phyloP scores from a whole-genome alignment of 2,888 invertebrate species.

The Pycnomerus fuliginosus region DNA sequence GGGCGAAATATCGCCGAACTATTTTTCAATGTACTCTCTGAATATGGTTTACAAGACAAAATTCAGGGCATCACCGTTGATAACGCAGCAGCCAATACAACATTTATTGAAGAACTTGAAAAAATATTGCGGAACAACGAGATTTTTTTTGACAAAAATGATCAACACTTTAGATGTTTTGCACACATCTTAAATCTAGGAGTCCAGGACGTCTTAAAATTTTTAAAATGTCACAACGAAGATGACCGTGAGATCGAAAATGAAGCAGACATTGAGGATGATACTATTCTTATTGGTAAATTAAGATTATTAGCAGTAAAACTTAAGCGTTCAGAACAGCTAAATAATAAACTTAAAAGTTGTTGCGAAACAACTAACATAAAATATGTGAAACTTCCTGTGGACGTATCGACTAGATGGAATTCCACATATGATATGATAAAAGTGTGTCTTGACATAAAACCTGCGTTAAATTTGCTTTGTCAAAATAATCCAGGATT shows the following conservation, averaged over 20 bases:
- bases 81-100: slow-evolving; percentile 6
- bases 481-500: no score
- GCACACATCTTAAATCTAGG: slow-evolving; percentile 11
- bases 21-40: neutral
- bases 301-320: slow-evolving; percentile 3
- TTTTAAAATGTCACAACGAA: neutral
- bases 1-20: slow-evolving; percentile 26
- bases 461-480: slow-evolving; percentile 1
- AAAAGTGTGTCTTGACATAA: slow-evolving; percentile 5
- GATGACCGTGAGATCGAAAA: neutral
- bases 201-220: slow-evolving; percentile 7
- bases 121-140: neutral
- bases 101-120: slow-evolving; percentile 4
- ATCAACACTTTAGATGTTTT: slow-evolving; percentile 10
- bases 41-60: neutral
- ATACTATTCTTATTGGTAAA: neutral
- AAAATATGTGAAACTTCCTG: slow-evolving; percentile 17
- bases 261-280: neutral
- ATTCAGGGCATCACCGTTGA: slow-evolving; percentile 10
- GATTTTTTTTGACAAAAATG: slow-evolving; percentile 1
- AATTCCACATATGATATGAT: slow-evolving; percentile 25
- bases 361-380: slow-evolving; percentile 20
- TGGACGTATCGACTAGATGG: slow-evolving; percentile 22
- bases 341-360: slow-evolving; percentile 16
- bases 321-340: slow-evolving; percentile 19